Base-by-base conservation (phyloP, 2,797 vertebrate species). In the Gephyroberyx darwinii region DNA sequence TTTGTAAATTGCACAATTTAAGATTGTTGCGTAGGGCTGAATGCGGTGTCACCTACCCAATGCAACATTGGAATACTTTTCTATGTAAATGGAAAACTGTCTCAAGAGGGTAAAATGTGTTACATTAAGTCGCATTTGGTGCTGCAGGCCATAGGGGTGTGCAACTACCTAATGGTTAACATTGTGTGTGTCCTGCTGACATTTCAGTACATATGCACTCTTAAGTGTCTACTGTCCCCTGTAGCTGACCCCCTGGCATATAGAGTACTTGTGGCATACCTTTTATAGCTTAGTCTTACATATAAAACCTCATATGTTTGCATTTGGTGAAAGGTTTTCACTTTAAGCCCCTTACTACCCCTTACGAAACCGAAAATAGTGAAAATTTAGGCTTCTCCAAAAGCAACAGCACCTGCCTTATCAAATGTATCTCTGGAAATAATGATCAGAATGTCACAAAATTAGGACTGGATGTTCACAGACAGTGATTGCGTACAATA, bases 181-280 rank as follows among this genome's bases (percentile, higher is more conserved):
- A 52, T 81, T 56, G 16, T 55, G 13, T 33, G 5, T 67, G 67
- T 81, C 81, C 55, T 71, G 66, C 78, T 81, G 69, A 55, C 65
- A 66, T 82, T 70, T 88, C 31, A 85, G 86, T 84, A 17, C 43
- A 45, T 45, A 16, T 22, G 20, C 7, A 41, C 37, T 56, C 26
- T 9, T 12, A 17, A 54, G 47, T 71, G n/a, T 31, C 14, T 55
- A 35, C 13, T n/a, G n/a, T 48, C 45, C 22, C 8, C 19, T 4
- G 35, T 22, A 14, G 12, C n/a, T 37, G 45, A 14, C 45, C 10
- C 10, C 19, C n/a, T 58, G 56, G n/a, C 16, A 13, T 58, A 35
- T 41, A 26, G 9, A 35, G 14, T 5, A 13, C 33, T 35, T 35
- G 4, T 45, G 12, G 43, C 19, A 22, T 30, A 17, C 26, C 13